Evolutionary conservation across 2,797 vertebrate species (phyloP), one percentile per base, ranked within the genome.

Genomic region (Gymnodraco acuticeps): DNA sequence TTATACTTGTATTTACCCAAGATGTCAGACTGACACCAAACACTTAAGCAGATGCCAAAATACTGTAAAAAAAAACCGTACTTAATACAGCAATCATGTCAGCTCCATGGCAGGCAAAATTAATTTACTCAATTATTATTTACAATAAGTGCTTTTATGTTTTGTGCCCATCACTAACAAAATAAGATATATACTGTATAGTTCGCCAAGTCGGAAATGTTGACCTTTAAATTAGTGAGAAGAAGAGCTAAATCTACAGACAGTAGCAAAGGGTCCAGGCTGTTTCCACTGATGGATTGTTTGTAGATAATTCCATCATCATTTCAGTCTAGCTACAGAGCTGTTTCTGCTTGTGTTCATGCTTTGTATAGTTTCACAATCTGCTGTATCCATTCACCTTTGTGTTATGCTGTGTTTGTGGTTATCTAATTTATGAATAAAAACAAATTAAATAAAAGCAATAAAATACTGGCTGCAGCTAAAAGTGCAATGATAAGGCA

Each of bases 1-100:
- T 6, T 58, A 27, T 78, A 64, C 20, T 82, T 77, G 65, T 58
- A 65, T 63, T 61, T 52, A 56, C 8, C 20, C 20, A 58, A 54
- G 63, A 78, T 13, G 9, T 62, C 41, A 13, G 55, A 59, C 55
- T 64, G 60, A 59, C 20, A 38, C 8, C 6, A 61, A 75, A 80
- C 50, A 80, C 42, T 38, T 38, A 64, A 45, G 47, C 27, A 64
- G 15, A 68, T 59, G 53, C 48, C 50, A 31, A 70, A 79, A 50
- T 46, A 42, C 50, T 20, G 13, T 31, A 50, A 15, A 8, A 38
- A 33, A 6, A 33, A 46, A 61, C 15, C 27, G 47, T 42, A 42
- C 19, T 23, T 43, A 3, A 31, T 46, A 46, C 7, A 70, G n/a
- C 31, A 19, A 33, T 64, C 27, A 64, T 33, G n/a, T 50, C 64